Percentiles rank a stretch among this genome's conserved stretches.
These are phyloP conservation scores for Parelbella ahira DNA, from an alignment of 2,888 invertebrate species.

Conservation along the genomic window DNA sequence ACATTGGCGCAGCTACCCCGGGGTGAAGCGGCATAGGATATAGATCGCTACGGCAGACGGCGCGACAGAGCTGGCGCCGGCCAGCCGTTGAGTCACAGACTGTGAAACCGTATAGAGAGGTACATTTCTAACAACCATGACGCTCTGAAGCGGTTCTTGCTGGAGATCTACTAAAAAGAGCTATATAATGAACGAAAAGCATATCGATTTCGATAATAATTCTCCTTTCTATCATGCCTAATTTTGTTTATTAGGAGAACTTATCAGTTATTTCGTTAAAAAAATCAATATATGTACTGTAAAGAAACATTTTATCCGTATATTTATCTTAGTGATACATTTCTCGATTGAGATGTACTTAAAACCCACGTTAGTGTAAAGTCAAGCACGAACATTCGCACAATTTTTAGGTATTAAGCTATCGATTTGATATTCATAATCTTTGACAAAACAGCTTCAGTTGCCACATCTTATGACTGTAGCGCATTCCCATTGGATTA, in stretches of 20 bases:
- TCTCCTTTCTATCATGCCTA: neutral
- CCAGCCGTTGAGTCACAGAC: constrained; percentile 4
- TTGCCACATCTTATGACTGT: constrained; percentile 20
- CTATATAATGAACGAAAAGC: too few species aligned
- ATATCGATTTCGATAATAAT: too few species aligned
- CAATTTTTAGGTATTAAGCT: constrained; percentile 19
- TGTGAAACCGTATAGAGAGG: neutral
- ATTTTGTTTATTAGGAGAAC: too few species aligned
- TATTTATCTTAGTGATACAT: too few species aligned
- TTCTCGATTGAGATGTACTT: too few species aligned
- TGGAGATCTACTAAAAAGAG: too few species aligned
- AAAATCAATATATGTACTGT: too few species aligned
- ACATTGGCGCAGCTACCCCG: constrained; percentile 14
- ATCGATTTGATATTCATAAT: neutral
- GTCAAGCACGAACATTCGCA: too few species aligned
- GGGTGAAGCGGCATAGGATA: constrained; percentile 15
- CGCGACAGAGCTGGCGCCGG: constrained; percentile 29
- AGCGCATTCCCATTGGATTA: constrained; percentile 19
- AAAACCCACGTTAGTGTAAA: too few species aligned
- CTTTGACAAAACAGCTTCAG: constrained; percentile 22
- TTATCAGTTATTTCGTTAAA: too few species aligned
- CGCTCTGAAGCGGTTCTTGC: too few species aligned
- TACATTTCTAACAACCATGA: neutral
- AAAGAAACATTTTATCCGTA: too few species aligned
- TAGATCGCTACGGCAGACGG: constrained; percentile 28